Evolutionary conservation across 2,888 invertebrate species (phyloP).

Genomic region (Pteria penguin): DNA sequence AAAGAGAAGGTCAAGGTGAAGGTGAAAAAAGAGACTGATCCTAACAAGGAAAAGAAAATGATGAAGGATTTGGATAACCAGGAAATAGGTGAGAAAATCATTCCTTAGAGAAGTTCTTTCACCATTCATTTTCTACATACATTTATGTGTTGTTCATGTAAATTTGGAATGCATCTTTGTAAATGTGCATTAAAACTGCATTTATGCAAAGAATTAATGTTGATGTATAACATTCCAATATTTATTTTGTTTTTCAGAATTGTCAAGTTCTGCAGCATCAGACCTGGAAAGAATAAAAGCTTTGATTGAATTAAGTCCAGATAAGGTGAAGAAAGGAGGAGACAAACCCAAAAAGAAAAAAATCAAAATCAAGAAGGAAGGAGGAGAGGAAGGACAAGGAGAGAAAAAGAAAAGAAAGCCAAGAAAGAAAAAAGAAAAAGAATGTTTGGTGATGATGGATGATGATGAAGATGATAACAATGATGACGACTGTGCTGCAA

Average conservation of each 20-base stretch:
- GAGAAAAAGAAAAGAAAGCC: slow-evolving; percentile 52
- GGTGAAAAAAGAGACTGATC: slow-evolving; percentile 53
- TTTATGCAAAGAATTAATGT: too few species aligned
- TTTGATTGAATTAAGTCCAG: slow-evolving; percentile 15
- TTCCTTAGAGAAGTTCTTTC: too few species aligned
- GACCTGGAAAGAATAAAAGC: slow-evolving; percentile 34
- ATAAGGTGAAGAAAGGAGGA: slow-evolving; percentile 28
- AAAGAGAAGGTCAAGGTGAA: slow-evolving; percentile 56
- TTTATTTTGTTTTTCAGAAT: background rate
- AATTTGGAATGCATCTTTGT: background rate
- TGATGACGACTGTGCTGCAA: slow-evolving; percentile 77
- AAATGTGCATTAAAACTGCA: background rate
- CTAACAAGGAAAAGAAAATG: slow-evolving; percentile 35
- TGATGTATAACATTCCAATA: too few species aligned
- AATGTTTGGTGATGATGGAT: slow-evolving; percentile 45
- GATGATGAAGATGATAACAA: slow-evolving; percentile 69
- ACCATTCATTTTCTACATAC: too few species aligned
- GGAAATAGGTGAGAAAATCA: slow-evolving; percentile 29
- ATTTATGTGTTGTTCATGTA: background rate
- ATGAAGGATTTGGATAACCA: slow-evolving; percentile 29
- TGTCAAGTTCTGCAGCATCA: slow-evolving; percentile 26
- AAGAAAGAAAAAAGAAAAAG: slow-evolving; percentile 64
- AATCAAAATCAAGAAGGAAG: slow-evolving; percentile 51
- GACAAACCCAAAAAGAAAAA: slow-evolving; percentile 56
- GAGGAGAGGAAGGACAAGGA: slow-evolving; percentile 28